phyloP scores from a whole-genome alignment of 2,888 invertebrate genomes.

The Eudasyphora cyanicolor region DNA sequence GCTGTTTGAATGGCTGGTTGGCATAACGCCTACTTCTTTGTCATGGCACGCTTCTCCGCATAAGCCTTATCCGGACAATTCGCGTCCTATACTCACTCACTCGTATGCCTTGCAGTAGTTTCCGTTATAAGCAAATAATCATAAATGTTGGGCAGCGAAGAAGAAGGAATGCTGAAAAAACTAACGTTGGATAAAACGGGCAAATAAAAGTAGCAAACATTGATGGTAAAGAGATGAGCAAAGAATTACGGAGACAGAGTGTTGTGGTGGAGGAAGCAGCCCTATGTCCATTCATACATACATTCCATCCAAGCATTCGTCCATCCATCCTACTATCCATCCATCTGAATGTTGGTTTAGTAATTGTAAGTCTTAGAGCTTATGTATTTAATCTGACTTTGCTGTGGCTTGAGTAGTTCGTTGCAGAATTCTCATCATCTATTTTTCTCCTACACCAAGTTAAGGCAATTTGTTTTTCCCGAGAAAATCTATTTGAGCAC shows the following conservation, averaged over 20 bases:
- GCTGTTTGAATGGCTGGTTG: background rate
- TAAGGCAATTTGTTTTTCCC: background rate
- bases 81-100: too few relatives aligned
- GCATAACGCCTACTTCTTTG: background rate
- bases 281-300: slow-evolving; percentile 1
- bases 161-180: background rate
- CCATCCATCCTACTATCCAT: background rate
- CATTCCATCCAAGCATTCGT: background rate
- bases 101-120: slow-evolving; percentile 18
- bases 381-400: slow-evolving; percentile 46
- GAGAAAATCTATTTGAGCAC: background rate
- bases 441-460: background rate
- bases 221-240: background rate
- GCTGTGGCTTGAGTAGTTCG: background rate
- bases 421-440: background rate
- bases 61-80: background rate
- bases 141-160: slow-evolving; percentile 3
- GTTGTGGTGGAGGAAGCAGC: background rate
- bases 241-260: background rate
- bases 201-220: slow-evolving; percentile 23
- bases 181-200: slow-evolving; percentile 1
- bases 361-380: slow-evolving; percentile 55
- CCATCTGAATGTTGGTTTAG: slow-evolving; percentile 51
- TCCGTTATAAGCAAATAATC: slow-evolving; percentile 20
- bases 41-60: background rate